Percentiles rank a stretch among this genome's conserved stretches.
phyloP scores from a whole-genome alignment of 2,113 vertebrate species.

The Poeciliopsis retropinna region DNA sequence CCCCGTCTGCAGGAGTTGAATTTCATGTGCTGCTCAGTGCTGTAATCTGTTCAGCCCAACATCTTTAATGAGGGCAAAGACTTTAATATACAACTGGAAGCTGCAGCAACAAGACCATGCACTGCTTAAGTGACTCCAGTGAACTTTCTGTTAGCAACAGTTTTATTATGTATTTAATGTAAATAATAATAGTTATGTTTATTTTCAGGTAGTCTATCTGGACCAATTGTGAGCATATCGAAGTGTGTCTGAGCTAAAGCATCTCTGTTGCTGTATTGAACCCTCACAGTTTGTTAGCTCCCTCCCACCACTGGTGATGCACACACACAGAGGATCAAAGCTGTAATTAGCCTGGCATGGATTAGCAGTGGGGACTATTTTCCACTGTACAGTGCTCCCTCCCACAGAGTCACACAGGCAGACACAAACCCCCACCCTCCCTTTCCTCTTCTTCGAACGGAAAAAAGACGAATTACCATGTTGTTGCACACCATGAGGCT shows the following conservation, averaged over 20 bases:
- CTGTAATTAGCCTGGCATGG: constrained; percentile 78
- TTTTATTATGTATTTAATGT: neutral
- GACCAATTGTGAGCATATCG: constrained; percentile 16
- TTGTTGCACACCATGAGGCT: constrained; percentile 4
- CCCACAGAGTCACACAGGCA: constrained; percentile 50
- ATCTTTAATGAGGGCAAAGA: neutral
- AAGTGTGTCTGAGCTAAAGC: constrained; percentile 17
- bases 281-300: constrained; percentile 33
- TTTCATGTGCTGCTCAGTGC: constrained; percentile 28
- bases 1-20: constrained; percentile 27
- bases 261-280: constrained; percentile 16
- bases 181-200: constrained; percentile 1
- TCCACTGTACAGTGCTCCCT: constrained; percentile 66
- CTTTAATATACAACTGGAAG: neutral
- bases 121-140: constrained; percentile 7
- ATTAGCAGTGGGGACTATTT: constrained; percentile 72
- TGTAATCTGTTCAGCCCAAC: neutral
- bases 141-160: neutral
- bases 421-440: constrained; percentile 10
- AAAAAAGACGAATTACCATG: constrained; percentile 7
- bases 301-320: constrained; percentile 52
- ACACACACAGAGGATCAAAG: constrained; percentile 71
- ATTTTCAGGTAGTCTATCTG: constrained; percentile 17
- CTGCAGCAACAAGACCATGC: neutral
- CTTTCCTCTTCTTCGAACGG: constrained; percentile 21